These are phyloP conservation scores for Drosophila kurseongensis DNA, from an alignment of 1,140 invertebrate genomes.

Conservation along the genomic window DNA sequence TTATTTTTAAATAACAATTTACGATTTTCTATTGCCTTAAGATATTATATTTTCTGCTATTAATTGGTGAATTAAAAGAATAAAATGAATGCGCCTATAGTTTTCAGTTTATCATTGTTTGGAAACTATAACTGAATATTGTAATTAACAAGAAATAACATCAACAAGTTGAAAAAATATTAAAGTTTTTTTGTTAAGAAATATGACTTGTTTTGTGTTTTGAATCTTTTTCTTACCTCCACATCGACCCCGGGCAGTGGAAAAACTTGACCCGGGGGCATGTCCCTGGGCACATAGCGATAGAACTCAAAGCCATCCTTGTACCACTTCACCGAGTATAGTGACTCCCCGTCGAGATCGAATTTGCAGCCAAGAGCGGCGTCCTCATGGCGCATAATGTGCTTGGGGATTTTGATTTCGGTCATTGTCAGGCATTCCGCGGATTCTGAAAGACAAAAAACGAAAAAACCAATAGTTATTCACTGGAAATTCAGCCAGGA, in stretches of 20 bases:
- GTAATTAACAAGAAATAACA: too few relatives aligned
- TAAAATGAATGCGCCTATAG: too few relatives aligned
- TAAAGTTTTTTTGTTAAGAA: too few relatives aligned
- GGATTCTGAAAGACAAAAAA: constrained; percentile 34
- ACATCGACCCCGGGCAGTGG: constrained; percentile 91
- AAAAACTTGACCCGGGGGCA: constrained; percentile 90
- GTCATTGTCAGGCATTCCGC: constrained; percentile 87
- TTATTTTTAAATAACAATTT: too few relatives aligned
- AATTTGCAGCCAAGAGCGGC: constrained; percentile 91
- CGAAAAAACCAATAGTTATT: constrained; percentile 22
- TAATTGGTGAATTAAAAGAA: too few relatives aligned
- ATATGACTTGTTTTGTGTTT: background rate
- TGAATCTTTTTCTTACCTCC: constrained; percentile 87
- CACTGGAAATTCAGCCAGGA: constrained; percentile 23
- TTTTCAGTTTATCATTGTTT: too few relatives aligned
- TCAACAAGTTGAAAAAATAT: too few relatives aligned
- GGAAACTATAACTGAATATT: too few relatives aligned
- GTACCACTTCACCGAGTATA: constrained; percentile 95
- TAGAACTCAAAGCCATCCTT: constrained; percentile 95
- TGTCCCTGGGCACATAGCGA: constrained; percentile 90
- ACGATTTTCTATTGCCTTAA: too few relatives aligned
- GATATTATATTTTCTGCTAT: too few relatives aligned
- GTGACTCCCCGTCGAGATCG: constrained; percentile 91
- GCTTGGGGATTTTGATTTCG: constrained; percentile 88
- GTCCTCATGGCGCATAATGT: constrained; percentile 88